Conservation (phyloP, 2,113 vertebrate species). For the Orcinus orca region DNA sequence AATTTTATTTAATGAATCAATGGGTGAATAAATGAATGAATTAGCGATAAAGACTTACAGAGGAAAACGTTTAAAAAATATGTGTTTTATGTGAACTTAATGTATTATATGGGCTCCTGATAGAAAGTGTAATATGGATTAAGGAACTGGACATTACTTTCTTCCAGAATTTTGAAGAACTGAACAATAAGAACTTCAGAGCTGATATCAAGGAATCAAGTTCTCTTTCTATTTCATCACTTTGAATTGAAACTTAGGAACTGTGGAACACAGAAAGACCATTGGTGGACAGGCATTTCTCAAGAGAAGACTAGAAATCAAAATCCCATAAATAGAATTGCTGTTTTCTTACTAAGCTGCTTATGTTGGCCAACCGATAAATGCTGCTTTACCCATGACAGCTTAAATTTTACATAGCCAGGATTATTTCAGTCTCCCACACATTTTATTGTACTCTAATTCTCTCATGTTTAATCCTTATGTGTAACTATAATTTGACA, state of each 20-base stretch:
- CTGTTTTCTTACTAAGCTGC: not conserved
- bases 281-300: not conserved
- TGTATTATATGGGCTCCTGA: not conserved
- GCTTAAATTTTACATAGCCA: not conserved
- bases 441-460: not conserved
- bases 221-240: not conserved
- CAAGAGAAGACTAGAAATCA: not conserved
- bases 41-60: not conserved
- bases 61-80: not conserved
- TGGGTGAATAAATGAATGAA: not conserved
- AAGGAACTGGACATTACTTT: not conserved
- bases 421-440: not conserved
- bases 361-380: not conserved
- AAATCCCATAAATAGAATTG: not conserved
- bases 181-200: not conserved
- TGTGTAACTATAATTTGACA: not conserved
- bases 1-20: not conserved
- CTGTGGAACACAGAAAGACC: not conserved
- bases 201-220: not conserved
- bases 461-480: not conserved
- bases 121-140: not conserved
- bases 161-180: not conserved
- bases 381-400: not conserved
- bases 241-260: not conserved
- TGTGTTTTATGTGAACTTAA: not conserved